phyloP scores from a whole-genome alignment of 2,888 invertebrate species.

The Euphydryas editha region DNA sequence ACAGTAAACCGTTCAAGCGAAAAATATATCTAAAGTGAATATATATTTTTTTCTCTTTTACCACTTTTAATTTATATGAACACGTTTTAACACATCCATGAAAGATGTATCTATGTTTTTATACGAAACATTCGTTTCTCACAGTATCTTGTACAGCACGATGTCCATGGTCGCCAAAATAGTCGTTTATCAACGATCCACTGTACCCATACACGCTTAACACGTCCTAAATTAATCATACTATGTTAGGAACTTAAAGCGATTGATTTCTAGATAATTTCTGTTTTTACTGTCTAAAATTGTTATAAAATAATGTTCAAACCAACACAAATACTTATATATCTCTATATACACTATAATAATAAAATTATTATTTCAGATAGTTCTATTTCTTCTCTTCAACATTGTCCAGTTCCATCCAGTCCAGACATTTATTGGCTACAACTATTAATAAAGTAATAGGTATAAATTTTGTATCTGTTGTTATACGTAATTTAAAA shows the following conservation, averaged over 20 bases:
- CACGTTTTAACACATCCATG: constrained; percentile 19
- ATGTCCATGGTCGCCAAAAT: constrained; percentile 27
- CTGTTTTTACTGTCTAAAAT: not conserved
- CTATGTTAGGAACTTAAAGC: constrained; percentile 1
- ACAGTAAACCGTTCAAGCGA: not conserved
- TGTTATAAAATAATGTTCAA: not conserved
- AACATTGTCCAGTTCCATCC: no score
- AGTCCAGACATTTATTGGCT: no score
- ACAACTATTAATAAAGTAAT: no score
- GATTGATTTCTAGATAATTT: not conserved
- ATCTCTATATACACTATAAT: no score
- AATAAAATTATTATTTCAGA: no score
- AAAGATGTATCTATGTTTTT: constrained; percentile 14
- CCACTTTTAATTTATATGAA: no score
- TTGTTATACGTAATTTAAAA: no score
- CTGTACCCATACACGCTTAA: constrained; percentile 17
- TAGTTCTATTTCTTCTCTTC: no score
- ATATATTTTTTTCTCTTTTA: no score
- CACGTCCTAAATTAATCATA: constrained; percentile 11
- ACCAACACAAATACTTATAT: no score
- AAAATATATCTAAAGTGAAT: not conserved
- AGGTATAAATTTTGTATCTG: no score
- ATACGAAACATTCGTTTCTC: constrained; percentile 14
- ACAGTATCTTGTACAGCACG: constrained; percentile 26
- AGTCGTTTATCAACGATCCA: constrained; percentile 29